phyloP scores from a whole-genome alignment of 92 coral and sea anemone species.

The Epizoanthus ramosus region DNA sequence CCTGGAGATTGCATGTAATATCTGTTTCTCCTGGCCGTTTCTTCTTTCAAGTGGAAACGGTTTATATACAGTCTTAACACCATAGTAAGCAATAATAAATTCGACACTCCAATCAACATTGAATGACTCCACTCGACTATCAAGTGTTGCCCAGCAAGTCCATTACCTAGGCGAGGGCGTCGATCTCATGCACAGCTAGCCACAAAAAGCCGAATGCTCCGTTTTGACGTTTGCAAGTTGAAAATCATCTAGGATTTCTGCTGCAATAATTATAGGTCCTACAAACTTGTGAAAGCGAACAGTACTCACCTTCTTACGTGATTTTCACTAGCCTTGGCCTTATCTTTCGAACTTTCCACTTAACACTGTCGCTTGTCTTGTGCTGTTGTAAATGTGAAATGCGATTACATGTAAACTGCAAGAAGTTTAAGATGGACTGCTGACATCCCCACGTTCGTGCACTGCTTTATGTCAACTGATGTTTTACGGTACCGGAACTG shows the following conservation, averaged over 20 bases:
- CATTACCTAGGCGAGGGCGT: too few species aligned
- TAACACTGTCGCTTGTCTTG: background rate
- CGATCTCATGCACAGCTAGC: too few species aligned
- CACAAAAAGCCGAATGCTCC: too few species aligned
- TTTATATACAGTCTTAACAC: too few species aligned
- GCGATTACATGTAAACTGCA: constrained; percentile 21
- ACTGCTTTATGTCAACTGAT: constrained; percentile 32
- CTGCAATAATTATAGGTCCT: too few species aligned
- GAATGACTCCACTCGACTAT: constrained; percentile 36
- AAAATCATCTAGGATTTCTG: too few species aligned
- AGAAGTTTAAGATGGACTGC: constrained; percentile 11
- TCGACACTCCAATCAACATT: background rate
- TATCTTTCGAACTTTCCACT: background rate
- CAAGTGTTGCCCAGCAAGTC: constrained; percentile 44
- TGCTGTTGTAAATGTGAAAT: constrained; percentile 22
- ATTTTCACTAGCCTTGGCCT: background rate
- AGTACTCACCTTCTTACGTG: too few species aligned
- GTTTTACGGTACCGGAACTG: constrained; percentile 22
- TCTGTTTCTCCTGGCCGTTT: too few species aligned
- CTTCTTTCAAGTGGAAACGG: too few species aligned
- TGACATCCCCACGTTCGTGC: constrained; percentile 14
- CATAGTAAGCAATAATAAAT: background rate
- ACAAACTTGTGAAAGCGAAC: too few species aligned
- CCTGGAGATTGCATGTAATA: too few species aligned
- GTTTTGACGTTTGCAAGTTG: too few species aligned